Conservation (phyloP, 1,140 invertebrate species). For the Pentalonia nigronervosa region DNA sequence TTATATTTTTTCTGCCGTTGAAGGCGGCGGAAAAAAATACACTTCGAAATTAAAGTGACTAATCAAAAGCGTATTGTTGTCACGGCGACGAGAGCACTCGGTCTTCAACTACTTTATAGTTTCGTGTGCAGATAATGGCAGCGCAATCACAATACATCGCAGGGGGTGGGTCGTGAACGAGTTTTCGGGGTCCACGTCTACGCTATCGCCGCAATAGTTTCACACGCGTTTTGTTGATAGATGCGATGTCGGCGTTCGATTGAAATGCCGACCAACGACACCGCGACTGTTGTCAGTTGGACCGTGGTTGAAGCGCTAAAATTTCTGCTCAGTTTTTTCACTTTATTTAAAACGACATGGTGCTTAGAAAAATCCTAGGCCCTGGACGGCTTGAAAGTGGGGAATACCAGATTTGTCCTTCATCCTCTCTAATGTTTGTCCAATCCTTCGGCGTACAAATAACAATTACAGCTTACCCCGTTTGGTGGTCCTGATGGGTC, state of each 20-base stretch:
- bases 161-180: background rate
- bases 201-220: background rate
- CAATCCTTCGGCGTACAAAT: background rate
- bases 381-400: background rate
- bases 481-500: background rate
- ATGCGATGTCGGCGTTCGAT: too few species aligned
- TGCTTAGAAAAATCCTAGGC: background rate
- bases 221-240: too few species aligned
- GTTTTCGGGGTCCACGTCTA: background rate
- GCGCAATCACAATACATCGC: background rate
- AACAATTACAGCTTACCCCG: too few species aligned
- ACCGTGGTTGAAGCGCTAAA: background rate
- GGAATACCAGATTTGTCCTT: background rate
- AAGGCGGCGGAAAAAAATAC: background rate
- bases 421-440: background rate
- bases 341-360: background rate
- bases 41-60: slow-evolving; percentile 7
- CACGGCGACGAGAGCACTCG: background rate
- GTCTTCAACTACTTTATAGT: background rate
- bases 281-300: too few species aligned
- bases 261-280: too few species aligned
- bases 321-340: background rate
- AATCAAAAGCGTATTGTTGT: slow-evolving; percentile 25
- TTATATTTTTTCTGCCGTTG: background rate
- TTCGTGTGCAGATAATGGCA: background rate